phyloP scores from a whole-genome alignment of 2,113 vertebrate species.

The Onychorhynchus coronatus region DNA sequence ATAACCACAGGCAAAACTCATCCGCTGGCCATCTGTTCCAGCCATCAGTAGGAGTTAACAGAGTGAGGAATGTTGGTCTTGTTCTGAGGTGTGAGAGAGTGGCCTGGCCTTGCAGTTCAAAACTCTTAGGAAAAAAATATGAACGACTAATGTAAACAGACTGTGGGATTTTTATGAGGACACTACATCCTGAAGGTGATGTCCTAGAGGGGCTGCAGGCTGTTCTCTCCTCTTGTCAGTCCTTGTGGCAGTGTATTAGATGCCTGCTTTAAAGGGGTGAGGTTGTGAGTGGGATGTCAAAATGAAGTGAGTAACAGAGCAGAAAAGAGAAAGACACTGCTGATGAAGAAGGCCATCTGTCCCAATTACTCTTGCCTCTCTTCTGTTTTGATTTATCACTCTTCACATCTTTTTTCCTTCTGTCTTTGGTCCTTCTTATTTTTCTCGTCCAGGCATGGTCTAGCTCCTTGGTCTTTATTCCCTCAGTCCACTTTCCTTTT shows the following conservation, averaged over 20 bases:
- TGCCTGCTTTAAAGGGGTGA: neutral
- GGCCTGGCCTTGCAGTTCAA: neutral
- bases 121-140: neutral
- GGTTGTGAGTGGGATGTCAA: neutral
- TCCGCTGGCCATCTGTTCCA: neutral
- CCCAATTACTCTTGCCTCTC: neutral
- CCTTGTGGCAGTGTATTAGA: neutral
- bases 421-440: neutral
- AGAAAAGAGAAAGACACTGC: neutral
- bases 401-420: neutral
- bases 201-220: neutral
- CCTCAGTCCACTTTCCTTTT: neutral
- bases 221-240: neutral
- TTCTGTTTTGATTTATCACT: neutral
- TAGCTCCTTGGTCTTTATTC: neutral
- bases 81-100: neutral
- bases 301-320: neutral
- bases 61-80: neutral
- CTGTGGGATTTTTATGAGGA: neutral
- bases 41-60: neutral
- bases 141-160: neutral
- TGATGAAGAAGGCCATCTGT: neutral
- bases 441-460: neutral
- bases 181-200: neutral
- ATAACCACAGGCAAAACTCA: neutral